These are phyloP conservation scores for Colossoma macropomum DNA, from an alignment of 2,113 vertebrate species.

Conservation along the genomic window DNA sequence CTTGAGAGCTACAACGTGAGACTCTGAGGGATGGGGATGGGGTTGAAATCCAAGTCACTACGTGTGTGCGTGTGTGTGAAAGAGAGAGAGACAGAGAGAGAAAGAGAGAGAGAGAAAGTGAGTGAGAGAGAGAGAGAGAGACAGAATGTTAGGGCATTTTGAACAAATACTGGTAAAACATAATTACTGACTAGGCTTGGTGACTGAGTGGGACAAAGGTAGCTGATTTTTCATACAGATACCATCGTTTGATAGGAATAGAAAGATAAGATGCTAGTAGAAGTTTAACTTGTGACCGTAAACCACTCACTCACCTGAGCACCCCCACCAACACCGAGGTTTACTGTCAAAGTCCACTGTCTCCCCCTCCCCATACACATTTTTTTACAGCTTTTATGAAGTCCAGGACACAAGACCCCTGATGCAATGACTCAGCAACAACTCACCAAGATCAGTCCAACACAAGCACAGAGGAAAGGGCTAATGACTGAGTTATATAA, in stretches of 20 bases:
- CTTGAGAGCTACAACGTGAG: conserved; percentile 51
- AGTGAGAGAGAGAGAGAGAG: not conserved
- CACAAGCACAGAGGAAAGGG: not conserved
- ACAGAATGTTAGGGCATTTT: not conserved
- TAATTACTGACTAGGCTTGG: not conserved
- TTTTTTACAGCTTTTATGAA: not conserved
- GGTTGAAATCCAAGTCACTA: not conserved
- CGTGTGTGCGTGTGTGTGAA: not conserved
- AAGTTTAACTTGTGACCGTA: conserved; percentile 32
- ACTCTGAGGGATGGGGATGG: conserved; percentile 1
- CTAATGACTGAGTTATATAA: conserved; percentile 21
- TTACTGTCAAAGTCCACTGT: conserved; percentile 35
- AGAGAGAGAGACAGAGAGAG: not conserved
- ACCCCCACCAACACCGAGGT: too few relatives aligned
- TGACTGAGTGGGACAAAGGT: conserved; percentile 6
- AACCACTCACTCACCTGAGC: not conserved
- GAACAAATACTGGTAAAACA: conserved; percentile 4
- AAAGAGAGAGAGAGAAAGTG: not conserved
- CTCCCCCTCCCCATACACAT: not conserved
- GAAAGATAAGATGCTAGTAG: conserved; percentile 27
- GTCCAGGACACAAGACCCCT: not conserved
- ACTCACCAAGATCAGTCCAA: not conserved
- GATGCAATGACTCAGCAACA: conserved; percentile 15
- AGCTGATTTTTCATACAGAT: not conserved
- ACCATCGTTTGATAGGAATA: not conserved